These are phyloP conservation scores for Morinoia aosen DNA, from an alignment of 2,888 invertebrate genomes.

Conservation along the genomic window DNA sequence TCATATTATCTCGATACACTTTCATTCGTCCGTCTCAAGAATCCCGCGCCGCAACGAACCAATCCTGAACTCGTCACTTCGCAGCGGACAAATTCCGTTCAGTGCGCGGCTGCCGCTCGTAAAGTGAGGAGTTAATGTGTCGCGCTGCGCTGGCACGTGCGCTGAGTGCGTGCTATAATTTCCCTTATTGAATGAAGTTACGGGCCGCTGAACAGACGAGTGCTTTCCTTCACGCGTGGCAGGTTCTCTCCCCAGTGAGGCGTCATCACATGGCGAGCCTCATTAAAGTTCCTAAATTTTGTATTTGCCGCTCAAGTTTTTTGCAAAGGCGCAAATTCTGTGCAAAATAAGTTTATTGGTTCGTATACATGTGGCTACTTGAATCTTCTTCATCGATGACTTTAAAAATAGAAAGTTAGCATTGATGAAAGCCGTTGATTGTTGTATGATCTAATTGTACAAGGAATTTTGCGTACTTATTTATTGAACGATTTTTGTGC, in stretches of 20 bases:
- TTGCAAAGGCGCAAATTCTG: no score
- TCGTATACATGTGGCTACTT: no score
- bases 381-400: no score
- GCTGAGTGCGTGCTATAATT: not conserved
- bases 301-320: no score
- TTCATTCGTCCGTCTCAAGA: not conserved
- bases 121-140: not conserved
- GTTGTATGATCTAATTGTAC: no score
- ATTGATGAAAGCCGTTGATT: no score
- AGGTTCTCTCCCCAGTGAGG: not conserved
- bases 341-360: no score
- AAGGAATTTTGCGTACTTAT: no score
- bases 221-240: slow-evolving; percentile 14
- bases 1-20: not conserved
- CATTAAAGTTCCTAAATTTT: not conserved
- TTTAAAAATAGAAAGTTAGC: no score
- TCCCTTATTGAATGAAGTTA: slow-evolving; percentile 35
- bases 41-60: not conserved
- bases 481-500: no score
- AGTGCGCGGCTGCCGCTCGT: not conserved
- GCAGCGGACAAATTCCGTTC: not conserved
- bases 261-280: not conserved
- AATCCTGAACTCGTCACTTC: not conserved
- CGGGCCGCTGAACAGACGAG: slow-evolving; percentile 12
- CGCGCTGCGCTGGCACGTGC: not conserved